Conservation (phyloP, 2,797 vertebrate species). For the Anniella stebbinsi region DNA sequence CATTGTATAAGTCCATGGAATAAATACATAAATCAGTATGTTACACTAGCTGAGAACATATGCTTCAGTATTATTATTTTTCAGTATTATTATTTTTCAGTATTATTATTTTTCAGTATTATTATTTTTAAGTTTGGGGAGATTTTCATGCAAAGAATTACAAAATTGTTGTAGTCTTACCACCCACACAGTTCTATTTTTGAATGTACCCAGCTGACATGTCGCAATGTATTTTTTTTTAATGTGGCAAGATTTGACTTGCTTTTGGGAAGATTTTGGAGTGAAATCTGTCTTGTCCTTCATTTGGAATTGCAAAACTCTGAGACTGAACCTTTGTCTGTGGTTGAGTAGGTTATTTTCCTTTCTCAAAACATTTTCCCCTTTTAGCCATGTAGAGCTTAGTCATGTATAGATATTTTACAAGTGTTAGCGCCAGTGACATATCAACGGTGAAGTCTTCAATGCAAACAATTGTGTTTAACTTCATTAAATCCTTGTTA, state of each 20-base stretch:
- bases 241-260: slow-evolving; percentile 22
- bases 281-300: slow-evolving; percentile 27
- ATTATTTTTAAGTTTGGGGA: not conserved
- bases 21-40: not conserved
- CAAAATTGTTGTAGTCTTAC: not conserved
- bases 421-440: not conserved
- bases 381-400: slow-evolving; percentile 7
- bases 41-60: slow-evolving; percentile 34
- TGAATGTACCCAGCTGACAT: not conserved
- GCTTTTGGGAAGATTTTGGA: slow-evolving; percentile 29
- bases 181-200: slow-evolving; percentile 20
- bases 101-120: not conserved
- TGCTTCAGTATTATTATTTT: not conserved
- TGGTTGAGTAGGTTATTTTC: slow-evolving; percentile 23
- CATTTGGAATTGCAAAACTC: slow-evolving; percentile 30
- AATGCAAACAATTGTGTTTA: not conserved
- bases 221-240: slow-evolving; percentile 19
- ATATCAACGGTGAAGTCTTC: not conserved
- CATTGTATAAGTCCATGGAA: not conserved
- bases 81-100: too few relatives aligned
- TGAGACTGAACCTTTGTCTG: slow-evolving; percentile 30
- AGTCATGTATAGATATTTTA: slow-evolving; percentile 21
- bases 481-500: not conserved
- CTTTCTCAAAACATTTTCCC: slow-evolving; percentile 17
- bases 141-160: slow-evolving; percentile 13